phyloP scores from a whole-genome alignment of 2,113 vertebrate species.

The Tupaia tana region DNA sequence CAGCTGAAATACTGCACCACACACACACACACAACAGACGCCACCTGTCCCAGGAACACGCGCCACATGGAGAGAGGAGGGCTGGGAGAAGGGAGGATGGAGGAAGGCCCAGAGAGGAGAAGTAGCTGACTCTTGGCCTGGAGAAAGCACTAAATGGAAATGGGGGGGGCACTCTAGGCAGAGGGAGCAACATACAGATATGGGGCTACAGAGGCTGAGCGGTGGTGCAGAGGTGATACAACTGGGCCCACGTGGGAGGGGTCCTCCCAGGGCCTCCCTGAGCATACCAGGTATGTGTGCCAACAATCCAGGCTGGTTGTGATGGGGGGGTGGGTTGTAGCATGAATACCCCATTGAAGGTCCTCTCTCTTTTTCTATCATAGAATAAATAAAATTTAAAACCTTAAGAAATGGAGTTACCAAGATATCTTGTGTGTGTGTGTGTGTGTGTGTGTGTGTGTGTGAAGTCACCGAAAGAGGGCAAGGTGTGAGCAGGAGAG shows the following conservation, averaged over 20 bases:
- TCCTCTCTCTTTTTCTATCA: too few relatives aligned
- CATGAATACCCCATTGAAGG: too few relatives aligned
- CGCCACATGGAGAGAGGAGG: neutral
- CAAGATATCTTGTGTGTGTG: neutral
- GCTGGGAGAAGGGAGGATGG: too few relatives aligned
- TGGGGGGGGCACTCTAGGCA: neutral
- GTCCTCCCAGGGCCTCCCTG: too few relatives aligned
- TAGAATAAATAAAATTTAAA: too few relatives aligned
- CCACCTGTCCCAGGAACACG: neutral
- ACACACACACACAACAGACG: neutral
- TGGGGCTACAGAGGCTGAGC: neutral
- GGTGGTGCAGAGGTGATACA: too few relatives aligned
- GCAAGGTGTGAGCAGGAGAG: neutral
- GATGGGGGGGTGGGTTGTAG: too few relatives aligned
- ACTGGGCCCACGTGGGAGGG: too few relatives aligned
- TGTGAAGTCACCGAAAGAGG: neutral
- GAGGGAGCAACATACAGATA: neutral
- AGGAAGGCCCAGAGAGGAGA: neutral
- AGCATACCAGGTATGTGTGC: too few relatives aligned
- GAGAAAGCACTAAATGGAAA: neutral
- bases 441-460: too few relatives aligned
- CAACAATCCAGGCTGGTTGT: too few relatives aligned
- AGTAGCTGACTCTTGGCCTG: neutral
- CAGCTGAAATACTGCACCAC: rapidly evolving
- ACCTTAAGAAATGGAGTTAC: too few relatives aligned